Percentiles rank a stretch among this genome's conserved stretches.
Evolutionary conservation across 2,888 invertebrate species (phyloP).

Genomic region (Dorcus hopei): DNA sequence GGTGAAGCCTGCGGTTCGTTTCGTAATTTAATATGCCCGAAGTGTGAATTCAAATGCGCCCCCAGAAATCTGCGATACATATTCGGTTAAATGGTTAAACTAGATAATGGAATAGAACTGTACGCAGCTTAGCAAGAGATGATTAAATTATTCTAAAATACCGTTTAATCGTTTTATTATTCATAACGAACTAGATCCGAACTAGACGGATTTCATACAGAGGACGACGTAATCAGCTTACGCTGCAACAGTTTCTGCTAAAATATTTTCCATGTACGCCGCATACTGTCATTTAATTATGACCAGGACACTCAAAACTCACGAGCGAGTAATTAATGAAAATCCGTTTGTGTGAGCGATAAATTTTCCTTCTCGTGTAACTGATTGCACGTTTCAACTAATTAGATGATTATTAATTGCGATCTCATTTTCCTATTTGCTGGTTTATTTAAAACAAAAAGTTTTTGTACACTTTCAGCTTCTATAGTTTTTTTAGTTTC

Average conservation of each 20-base stretch:
- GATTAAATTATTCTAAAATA: conserved; percentile 13
- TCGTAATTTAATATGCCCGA: conserved; percentile 2
- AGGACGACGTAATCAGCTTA: conserved; percentile 1
- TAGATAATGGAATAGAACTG: conserved; percentile 15
- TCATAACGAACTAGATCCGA: conserved; percentile 5
- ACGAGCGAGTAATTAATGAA: too few species aligned
- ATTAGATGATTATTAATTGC: too few species aligned
- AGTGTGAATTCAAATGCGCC: conserved; percentile 1
- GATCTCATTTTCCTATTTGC: too few species aligned
- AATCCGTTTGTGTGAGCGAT: too few species aligned
- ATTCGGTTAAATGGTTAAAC: conserved; percentile 11
- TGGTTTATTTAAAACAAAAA: too few species aligned
- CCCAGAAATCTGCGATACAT: conserved; percentile 7
- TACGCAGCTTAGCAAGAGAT: conserved; percentile 3
- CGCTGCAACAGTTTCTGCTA: background rate
- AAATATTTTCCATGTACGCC: too few species aligned
- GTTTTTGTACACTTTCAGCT: too few species aligned
- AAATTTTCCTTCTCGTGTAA: too few species aligned
- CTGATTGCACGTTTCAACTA: too few species aligned
- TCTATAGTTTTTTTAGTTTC: too few species aligned
- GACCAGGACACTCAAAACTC: too few species aligned
- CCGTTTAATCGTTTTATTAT: conserved; percentile 10
- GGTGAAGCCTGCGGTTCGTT: background rate
- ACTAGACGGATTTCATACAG: background rate
- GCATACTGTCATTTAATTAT: too few species aligned